Base-by-base conservation (phyloP, 2,797 vertebrate species). In the Hirundo rustica region DNA sequence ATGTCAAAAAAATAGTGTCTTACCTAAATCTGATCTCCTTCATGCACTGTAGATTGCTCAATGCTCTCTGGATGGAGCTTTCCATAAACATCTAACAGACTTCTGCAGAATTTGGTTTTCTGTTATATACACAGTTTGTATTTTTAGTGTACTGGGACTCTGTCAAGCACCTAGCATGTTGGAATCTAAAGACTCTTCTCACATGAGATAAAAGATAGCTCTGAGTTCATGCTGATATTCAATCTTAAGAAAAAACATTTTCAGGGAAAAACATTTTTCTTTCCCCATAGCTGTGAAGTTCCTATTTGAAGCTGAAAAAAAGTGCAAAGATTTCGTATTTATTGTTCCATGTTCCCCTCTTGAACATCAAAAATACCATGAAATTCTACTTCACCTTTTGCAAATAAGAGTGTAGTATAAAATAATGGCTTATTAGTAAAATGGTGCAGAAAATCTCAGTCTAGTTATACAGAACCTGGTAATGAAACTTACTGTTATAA, bases 1-100 rank as follows among this genome's bases (percentile, higher is more conserved):
- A 9, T 89, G 32, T 65, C 77, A 95, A 38, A 92, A 92, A 89
- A 90, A 2, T 11, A 54, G 22, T 53, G 27, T 60, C 32, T 84
- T 32, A 71, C 57, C 19, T 71, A 60, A 85, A 76, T 57, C 50
- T 61, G 27, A 36, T 29, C 51, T 66, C 21, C 23, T 65, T 80
- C 38, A 25, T 18, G 20, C 12, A 58, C 23, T 76, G 11, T 45
- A 50, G 34, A 76, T 26, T 66, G 27, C 40, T 71, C 25, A 27
- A 8, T 64, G 12, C 2, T 64, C 11, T 75, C 44, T 44, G 40
- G 22, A 57, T 78, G 17, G 26, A 78, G 27, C 7, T 74, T 73
- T 85, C 53, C 34, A 47, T 30, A 78, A 81, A 71, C 19, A 81
- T 27, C 30, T 87, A 67, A 16, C 10, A 84, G 17, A 47, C 1